Evolutionary conservation across 37 sponge, comb jelly and placozoan genomes (phyloP).

Genomic region (Hormiphora californensis): DNA sequence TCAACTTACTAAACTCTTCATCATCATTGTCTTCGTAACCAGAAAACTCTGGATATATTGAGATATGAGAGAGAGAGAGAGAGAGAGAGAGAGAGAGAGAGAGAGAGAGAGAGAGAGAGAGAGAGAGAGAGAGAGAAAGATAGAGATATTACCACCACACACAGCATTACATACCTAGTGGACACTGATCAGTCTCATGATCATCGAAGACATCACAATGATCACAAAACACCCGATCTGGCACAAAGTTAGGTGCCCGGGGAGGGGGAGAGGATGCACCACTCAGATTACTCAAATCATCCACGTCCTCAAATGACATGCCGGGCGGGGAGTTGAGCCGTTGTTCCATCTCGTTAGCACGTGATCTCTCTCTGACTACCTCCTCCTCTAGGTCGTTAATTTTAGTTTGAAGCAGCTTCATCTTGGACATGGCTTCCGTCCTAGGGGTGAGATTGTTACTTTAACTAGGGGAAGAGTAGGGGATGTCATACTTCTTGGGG

Average conservation of each 20-base stretch:
- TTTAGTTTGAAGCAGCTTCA: slow-evolving; percentile 31
- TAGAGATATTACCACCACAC: background rate
- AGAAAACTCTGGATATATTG: background rate
- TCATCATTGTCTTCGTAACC: background rate
- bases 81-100: no score
- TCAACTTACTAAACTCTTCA: slow-evolving; percentile 6
- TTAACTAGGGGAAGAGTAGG: background rate
- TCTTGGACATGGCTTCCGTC: slow-evolving; percentile 28
- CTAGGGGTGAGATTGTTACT: background rate
- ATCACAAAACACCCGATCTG: slow-evolving; percentile 88
- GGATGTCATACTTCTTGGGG: no score
- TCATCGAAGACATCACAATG: slow-evolving; percentile 94
- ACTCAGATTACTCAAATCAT: slow-evolving; percentile 17
- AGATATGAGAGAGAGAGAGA: no score
- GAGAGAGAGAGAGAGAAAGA: background rate
- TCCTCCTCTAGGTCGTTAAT: slow-evolving; percentile 53
- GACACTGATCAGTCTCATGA: slow-evolving; percentile 94
- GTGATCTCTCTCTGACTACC: background rate
- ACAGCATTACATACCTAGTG: slow-evolving; percentile 53
- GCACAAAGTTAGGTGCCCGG: slow-evolving; percentile 11
- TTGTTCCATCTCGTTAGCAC: slow-evolving; percentile 5
- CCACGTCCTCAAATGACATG: slow-evolving; percentile 33
- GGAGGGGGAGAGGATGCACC: slow-evolving; percentile 5
- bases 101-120: no score
- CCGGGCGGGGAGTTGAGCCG: slow-evolving; percentile 34